phyloP scores from a whole-genome alignment of 2,888 invertebrate genomes.

The Drosophila birchii region DNA sequence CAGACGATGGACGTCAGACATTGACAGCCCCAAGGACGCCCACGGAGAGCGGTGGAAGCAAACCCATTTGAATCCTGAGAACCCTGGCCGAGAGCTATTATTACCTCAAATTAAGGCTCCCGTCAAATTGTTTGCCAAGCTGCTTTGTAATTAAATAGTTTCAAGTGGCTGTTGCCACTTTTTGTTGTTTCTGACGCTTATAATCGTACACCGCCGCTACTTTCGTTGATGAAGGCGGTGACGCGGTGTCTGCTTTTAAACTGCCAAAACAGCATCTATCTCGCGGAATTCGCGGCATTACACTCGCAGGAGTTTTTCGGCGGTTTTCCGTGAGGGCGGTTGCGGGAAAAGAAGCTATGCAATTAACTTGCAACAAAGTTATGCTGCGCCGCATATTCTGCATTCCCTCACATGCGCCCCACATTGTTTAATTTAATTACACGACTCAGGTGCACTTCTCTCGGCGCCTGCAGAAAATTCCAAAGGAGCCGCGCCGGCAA shows the following conservation, averaged over 20 bases:
- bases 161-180: slow-evolving; percentile 60
- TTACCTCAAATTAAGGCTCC: slow-evolving; percentile 67
- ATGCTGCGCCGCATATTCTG: slow-evolving; percentile 34
- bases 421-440: slow-evolving; percentile 64
- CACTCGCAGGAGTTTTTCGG: slow-evolving; percentile 3
- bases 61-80: slow-evolving; percentile 4
- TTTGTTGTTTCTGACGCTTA: slow-evolving; percentile 59
- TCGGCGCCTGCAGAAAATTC: slow-evolving; percentile 20
- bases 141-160: slow-evolving; percentile 79
- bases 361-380: slow-evolving; percentile 54
- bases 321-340: background rate
- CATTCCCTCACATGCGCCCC: slow-evolving; percentile 23
- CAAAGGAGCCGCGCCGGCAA: slow-evolving; percentile 21
- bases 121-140: slow-evolving; percentile 72
- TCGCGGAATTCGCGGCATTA: slow-evolving; percentile 6
- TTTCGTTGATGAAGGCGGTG: slow-evolving; percentile 29
- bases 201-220: slow-evolving; percentile 54
- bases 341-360: slow-evolving; percentile 22
- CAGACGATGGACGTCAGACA: slow-evolving; percentile 28
- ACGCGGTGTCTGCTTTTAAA: slow-evolving; percentile 11
- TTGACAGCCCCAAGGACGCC: background rate
- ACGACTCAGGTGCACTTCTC: slow-evolving; percentile 33
- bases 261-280: slow-evolving; percentile 15
- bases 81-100: slow-evolving; percentile 37
- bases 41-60: background rate